A percentile compares a stretch with the other conserved stretches of the same genome.
Evolutionary conservation across 2,113 vertebrate genomes (phyloP).

Genomic region (Hiodon alosoides): DNA sequence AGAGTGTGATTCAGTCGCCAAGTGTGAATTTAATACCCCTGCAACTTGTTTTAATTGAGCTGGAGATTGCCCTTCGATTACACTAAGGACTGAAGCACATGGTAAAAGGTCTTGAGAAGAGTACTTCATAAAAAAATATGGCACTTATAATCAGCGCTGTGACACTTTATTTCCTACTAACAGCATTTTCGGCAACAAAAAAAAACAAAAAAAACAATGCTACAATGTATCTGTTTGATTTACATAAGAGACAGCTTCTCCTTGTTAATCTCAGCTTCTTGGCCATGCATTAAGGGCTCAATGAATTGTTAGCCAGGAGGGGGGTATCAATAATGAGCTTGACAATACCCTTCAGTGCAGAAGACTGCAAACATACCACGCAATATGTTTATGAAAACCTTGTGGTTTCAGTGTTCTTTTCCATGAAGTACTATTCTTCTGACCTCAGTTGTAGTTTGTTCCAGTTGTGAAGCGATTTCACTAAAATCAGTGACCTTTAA

Average conservation of each 20-base stretch:
- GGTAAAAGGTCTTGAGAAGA: not conserved
- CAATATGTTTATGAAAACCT: not conserved
- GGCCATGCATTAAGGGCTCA: not conserved
- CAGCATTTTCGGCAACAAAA: not conserved
- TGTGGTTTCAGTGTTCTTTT: not conserved
- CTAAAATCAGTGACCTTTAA: constrained; percentile 11
- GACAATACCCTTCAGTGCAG: not conserved
- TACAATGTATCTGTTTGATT: not conserved
- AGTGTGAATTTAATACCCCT: not conserved
- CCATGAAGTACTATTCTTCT: constrained; percentile 13
- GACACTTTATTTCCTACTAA: not conserved
- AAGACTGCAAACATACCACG: not conserved
- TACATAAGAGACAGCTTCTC: not conserved
- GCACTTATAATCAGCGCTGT: not conserved
- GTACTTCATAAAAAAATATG: not conserved
- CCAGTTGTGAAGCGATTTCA: not conserved
- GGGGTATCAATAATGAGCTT: not conserved
- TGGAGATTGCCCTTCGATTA: not conserved
- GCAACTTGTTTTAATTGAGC: not conserved
- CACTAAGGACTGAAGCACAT: constrained; percentile 13
- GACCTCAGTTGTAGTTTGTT: constrained; percentile 8
- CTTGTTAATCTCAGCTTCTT: not conserved
- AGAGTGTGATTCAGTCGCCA: constrained; percentile 18
- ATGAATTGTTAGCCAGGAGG: not conserved
- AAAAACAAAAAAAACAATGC: not conserved